Evolutionary conservation across 2,797 vertebrate species (phyloP).

Genomic region (Mormyrops attenuatus): DNA sequence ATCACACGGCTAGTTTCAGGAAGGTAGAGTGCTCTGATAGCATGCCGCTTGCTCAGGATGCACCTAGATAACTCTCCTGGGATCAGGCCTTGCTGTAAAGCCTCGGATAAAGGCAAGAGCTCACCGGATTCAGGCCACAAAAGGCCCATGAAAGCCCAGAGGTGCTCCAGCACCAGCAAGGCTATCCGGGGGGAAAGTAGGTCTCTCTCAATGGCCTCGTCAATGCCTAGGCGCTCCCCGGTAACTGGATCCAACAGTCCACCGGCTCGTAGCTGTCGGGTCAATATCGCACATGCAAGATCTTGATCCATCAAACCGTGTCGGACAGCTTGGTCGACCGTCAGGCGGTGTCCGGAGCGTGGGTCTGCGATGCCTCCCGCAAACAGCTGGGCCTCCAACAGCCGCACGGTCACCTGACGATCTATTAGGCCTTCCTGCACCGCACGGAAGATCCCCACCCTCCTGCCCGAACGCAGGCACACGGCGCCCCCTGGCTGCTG

Average conservation of each 20-base stretch:
- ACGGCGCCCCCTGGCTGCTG: constrained; percentile 79
- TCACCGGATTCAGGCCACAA: constrained; percentile 87
- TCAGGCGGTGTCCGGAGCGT: constrained; percentile 77
- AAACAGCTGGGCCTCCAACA: constrained; percentile 89
- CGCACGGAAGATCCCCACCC: constrained; percentile 80
- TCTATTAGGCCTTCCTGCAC: constrained; percentile 87
- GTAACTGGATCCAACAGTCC: constrained; percentile 76
- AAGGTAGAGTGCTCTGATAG: constrained; percentile 70
- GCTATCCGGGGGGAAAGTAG: constrained; percentile 72
- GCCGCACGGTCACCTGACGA: constrained; percentile 67
- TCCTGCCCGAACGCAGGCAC: constrained; percentile 74
- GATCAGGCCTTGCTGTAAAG: constrained; percentile 77
- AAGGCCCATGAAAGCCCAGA: constrained; percentile 75
- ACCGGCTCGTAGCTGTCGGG: constrained; percentile 75
- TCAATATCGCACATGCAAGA: constrained; percentile 74
- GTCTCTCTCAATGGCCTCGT: constrained; percentile 71
- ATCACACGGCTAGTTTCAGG: constrained; percentile 70
- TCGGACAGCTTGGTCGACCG: constrained; percentile 69
- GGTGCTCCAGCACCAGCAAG: constrained; percentile 75
- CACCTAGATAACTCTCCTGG: constrained; percentile 68
- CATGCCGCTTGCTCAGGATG: constrained; percentile 67
- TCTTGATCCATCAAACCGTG: constrained; percentile 81
- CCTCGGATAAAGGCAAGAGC: constrained; percentile 67
- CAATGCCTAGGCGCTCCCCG: constrained; percentile 69
- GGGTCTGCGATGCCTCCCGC: constrained; percentile 88